Conservation (phyloP, 2,113 vertebrate species). For the Zosterops borbonicus region DNA sequence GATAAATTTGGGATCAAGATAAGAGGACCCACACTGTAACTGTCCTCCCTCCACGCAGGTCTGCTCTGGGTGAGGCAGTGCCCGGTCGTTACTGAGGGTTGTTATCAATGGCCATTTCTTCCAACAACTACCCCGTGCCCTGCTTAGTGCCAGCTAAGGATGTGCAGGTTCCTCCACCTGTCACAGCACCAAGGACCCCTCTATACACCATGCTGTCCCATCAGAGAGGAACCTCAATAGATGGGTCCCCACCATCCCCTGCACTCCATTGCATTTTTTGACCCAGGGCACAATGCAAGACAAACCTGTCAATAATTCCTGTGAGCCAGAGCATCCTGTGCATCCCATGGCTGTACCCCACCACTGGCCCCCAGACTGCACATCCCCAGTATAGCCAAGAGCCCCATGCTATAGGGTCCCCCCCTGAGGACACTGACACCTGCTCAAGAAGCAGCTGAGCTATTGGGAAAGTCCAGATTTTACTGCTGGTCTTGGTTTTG, state of each 20-base stretch:
- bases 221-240: fast-evolving
- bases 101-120: background rate
- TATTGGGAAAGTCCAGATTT: background rate
- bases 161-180: background rate
- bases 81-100: fast-evolving
- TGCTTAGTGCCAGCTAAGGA: background rate
- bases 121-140: fast-evolving
- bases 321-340: fast-evolving
- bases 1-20: constrained; percentile 9
- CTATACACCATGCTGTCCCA: background rate
- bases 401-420: fast-evolving
- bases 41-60: fast-evolving
- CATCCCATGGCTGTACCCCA: background rate
- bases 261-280: background rate
- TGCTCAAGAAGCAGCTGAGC: background rate
- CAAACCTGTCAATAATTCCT: background rate
- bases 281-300: background rate
- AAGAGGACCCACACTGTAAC: background rate
- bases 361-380: background rate
- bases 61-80: fast-evolving
- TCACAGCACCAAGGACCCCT: background rate
- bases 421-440: fast-evolving
- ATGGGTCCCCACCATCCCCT: background rate
- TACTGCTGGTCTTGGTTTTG: background rate
- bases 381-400: background rate